Percentiles rank a stretch among this genome's conserved stretches.
Evolutionary conservation across 1,140 invertebrate species (phyloP).

Genomic region (Diachasmimorpha longicaudata): DNA sequence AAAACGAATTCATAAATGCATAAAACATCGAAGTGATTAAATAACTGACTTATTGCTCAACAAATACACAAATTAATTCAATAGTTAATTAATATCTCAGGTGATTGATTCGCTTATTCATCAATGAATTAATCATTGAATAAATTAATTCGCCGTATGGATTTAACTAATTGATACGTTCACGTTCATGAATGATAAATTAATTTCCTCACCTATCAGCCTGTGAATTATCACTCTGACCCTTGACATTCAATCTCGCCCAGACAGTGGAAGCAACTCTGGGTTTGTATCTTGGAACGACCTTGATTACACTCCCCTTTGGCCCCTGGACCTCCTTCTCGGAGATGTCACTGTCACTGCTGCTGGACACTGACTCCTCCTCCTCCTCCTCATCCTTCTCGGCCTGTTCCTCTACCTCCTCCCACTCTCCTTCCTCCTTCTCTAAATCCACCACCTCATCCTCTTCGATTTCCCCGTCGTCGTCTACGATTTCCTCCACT

Average conservation of each 20-base stretch:
- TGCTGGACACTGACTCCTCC: slow-evolving; percentile 27
- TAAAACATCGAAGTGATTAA: too few relatives aligned
- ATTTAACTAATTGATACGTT: too few relatives aligned
- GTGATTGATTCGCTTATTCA: too few relatives aligned
- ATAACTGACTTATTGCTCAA: too few relatives aligned
- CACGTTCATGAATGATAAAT: too few relatives aligned
- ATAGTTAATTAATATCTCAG: slow-evolving; percentile 4
- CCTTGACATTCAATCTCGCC: slow-evolving; percentile 62
- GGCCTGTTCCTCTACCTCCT: not conserved
- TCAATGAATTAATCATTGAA: too few relatives aligned
- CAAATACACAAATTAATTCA: not conserved
- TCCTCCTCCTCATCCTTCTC: slow-evolving; percentile 33
- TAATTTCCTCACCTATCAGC: slow-evolving; percentile 34
- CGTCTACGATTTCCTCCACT: too few relatives aligned
- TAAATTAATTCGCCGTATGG: too few relatives aligned
- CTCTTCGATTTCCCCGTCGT: slow-evolving; percentile 24
- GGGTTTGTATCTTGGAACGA: slow-evolving; percentile 54
- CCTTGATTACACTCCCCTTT: slow-evolving; percentile 60
- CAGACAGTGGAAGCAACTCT: slow-evolving; percentile 64
- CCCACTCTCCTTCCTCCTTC: slow-evolving; percentile 17
- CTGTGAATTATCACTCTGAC: slow-evolving; percentile 25
- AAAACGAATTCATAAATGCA: too few relatives aligned
- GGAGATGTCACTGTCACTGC: slow-evolving; percentile 42
- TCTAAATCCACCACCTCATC: slow-evolving; percentile 38
- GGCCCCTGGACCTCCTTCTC: slow-evolving; percentile 58